Evolutionary conservation across 2,113 vertebrate genomes (phyloP), one percentile per base, ranked within the genome.

Genomic region (Nycticorax nycticorax): DNA sequence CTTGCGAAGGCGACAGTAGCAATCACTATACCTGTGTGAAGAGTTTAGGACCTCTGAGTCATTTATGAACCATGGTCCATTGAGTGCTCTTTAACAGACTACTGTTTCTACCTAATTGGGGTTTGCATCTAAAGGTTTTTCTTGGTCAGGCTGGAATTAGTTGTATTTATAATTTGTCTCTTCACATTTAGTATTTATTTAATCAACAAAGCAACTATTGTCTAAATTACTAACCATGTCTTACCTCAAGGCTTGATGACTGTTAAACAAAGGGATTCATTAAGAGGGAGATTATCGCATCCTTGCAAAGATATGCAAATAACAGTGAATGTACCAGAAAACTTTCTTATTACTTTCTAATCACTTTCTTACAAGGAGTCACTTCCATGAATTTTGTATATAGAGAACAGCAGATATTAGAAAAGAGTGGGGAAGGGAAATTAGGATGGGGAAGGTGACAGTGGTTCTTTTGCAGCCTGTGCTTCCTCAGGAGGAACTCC

Each of bases 121-220:
- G 91, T 92, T 93, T 92, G 26, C 48, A 76, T 57, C 53, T 76
- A 77, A 85, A 97, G 86, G 59, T 26, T 96, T 93, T 92, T 78
- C 50, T 80, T 69, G 33, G 23, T 92, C 85, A 93, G 63, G 32
- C 23, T 85, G 26, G 32, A 97, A 88, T 90, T 85, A 90, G 48
- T 12, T 85, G 45, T 63, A 85, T 92, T 93, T 74, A 87, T 77
- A 89, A 87, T 89, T 94, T 93, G 47, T 66, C 78, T 92, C 35
- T 94, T 32, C 28, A 75, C 20, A 78, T 93, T 94, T 76, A 23
- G 15, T 83, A 66, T 87, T 94, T 92, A 85, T 78, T 94, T 83
- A 91, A 94, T 78, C 35, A 94, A 74, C n/a, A 74, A 90, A 82
- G 3, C 86, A 85, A 59, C 41, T 22, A 67, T 33, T 27, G 12